These are phyloP conservation scores for Ethmia dodecea DNA, from an alignment of 2,888 invertebrate species.

Conservation along the genomic window DNA sequence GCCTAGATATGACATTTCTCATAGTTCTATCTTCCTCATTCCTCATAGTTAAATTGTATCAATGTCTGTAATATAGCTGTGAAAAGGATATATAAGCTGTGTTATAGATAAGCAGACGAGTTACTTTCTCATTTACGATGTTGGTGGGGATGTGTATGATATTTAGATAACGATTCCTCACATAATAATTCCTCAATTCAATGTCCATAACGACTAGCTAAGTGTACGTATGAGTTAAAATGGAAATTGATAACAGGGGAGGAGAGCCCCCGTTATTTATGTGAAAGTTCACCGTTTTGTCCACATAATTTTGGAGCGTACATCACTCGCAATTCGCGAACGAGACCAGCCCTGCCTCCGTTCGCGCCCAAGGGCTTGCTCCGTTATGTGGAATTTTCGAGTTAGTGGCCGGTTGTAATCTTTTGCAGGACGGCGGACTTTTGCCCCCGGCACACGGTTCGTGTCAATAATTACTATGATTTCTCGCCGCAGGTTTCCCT, in stretches of 20 bases:
- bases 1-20: too few species aligned
- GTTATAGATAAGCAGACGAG: too few species aligned
- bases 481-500: constrained; percentile 54
- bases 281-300: constrained; percentile 32
- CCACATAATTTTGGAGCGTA: constrained; percentile 39
- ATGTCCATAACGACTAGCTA: background rate
- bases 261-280: constrained; percentile 23
- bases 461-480: constrained; percentile 75
- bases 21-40: too few species aligned
- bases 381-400: constrained; percentile 71
- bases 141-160: too few species aligned
- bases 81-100: too few species aligned
- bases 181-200: too few species aligned
- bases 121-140: too few species aligned
- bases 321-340: constrained; percentile 45
- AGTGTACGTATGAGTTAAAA: background rate
- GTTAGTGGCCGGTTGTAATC: constrained; percentile 65
- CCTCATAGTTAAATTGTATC: too few species aligned
- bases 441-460: constrained; percentile 48
- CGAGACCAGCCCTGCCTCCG: constrained; percentile 37
- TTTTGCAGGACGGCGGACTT: constrained; percentile 41
- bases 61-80: too few species aligned
- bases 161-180: too few species aligned
- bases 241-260: constrained; percentile 7
- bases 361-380: constrained; percentile 51